Conservation (phyloP, 2,113 vertebrate species). For the Echinops telfairi region DNA sequence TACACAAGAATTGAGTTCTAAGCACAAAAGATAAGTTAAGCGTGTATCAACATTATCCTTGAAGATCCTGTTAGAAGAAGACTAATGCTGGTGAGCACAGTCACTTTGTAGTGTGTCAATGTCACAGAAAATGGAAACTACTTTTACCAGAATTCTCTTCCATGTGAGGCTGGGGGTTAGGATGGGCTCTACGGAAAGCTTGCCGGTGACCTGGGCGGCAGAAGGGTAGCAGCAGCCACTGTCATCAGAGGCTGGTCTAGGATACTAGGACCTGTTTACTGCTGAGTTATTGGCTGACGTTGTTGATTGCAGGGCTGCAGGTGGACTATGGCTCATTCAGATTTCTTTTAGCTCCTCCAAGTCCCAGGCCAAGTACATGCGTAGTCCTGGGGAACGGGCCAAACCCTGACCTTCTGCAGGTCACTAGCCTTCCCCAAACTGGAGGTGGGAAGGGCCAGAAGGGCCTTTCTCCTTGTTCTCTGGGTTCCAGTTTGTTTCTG, state of each 20-base stretch:
- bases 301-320: neutral
- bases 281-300: neutral
- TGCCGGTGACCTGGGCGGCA: neutral
- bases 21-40: neutral
- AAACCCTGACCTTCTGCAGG: neutral
- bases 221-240: neutral
- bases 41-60: neutral
- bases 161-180: neutral
- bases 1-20: neutral
- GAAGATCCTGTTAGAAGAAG: constrained; percentile 23
- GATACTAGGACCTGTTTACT: neutral
- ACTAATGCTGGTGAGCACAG: neutral
- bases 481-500: neutral
- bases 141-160: constrained; percentile 15
- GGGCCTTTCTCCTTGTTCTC: neutral
- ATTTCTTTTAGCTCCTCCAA: neutral
- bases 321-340: neutral
- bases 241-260: neutral
- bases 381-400: neutral
- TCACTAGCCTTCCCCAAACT: neutral
- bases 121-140: neutral
- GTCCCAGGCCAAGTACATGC: neutral
- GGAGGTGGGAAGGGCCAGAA: neutral
- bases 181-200: neutral
- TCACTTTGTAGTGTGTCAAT: neutral